Evolutionary conservation across 2,797 vertebrate species (phyloP).

Genomic region (Arnoldichthys spilopterus): DNA sequence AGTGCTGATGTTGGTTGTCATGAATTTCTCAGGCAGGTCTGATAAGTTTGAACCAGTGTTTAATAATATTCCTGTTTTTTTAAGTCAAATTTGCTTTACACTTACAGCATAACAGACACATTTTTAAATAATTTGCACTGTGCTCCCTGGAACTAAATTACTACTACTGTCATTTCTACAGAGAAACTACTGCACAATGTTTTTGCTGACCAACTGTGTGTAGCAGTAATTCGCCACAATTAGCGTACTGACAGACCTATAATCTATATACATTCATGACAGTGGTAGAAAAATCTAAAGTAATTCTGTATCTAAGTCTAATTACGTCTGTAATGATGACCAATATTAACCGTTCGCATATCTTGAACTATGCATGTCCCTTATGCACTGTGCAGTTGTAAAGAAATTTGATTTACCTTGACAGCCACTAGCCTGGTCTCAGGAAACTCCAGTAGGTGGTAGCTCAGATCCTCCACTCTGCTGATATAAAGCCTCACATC

Average conservation of each 20-base stretch:
- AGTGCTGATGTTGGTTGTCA: too few relatives aligned
- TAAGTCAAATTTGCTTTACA: too few relatives aligned
- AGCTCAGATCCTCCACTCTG: conserved; percentile 94
- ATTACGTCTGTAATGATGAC: not conserved
- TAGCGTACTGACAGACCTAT: not conserved
- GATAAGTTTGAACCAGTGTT: too few relatives aligned
- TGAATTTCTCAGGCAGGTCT: too few relatives aligned
- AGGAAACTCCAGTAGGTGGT: conserved; percentile 94
- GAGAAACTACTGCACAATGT: not conserved
- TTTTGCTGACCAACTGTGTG: too few relatives aligned
- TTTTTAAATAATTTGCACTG: too few relatives aligned
- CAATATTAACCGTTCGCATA: too few relatives aligned
- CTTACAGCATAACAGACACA: too few relatives aligned
- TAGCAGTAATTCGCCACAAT: not conserved
- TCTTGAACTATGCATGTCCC: not conserved
- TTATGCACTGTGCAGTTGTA: not conserved
- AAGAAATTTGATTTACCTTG: conserved; percentile 78
- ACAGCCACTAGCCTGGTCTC: conserved; percentile 91
- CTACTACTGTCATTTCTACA: too few relatives aligned
- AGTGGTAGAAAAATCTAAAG: not conserved
- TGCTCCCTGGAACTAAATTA: too few relatives aligned
- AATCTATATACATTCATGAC: not conserved
- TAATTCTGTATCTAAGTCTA: not conserved
- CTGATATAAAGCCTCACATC: conserved; percentile 89
- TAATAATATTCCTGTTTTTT: too few relatives aligned